Base-by-base conservation (phyloP, 2,888 invertebrate species). In the Macrostomum cliftonense region DNA sequence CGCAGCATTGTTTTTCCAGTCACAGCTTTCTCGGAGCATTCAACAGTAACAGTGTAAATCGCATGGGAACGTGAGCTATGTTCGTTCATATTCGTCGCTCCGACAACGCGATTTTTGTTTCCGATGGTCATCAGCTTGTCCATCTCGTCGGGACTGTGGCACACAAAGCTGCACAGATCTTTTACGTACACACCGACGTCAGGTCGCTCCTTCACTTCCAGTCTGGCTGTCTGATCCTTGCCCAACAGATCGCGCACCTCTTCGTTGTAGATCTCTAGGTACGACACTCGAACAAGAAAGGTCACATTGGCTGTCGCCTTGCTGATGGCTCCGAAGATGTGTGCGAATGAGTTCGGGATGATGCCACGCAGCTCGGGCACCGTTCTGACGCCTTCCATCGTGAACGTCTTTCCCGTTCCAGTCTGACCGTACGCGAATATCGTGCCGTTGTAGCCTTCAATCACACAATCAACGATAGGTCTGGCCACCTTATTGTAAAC, bases 211-310 rank as follows among this genome's bases (percentile, higher is more conserved):
- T 91, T 87, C 1, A 95, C 85, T 70, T 91, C 88, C 13, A 91
- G 73, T 60, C 81, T 80, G n/a, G 65, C 64, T 57, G 79, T 80
- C 37, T 86, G 83, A 69, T 88, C 84, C 68, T 84, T 85, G 7
- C 82, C 82, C 4, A 97, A 74, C 42, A 97, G 75, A 73, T 99
- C 97, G 21, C 93, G 77, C 12, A 50, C 88, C 71, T 97, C 95
- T 71, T 97, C 97, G 70, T 97, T 97, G 72, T 97, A 97, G 54
- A 99, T 95, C 75, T 99, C 95, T 70, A 97, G 75, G 68, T 95
- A 97, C 0, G 95, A 91, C 5, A 93, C 93, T 58, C 93, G 80
- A 7, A 97, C 95, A 46, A 95, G 75, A 72, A 97, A 97, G 61
- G 83, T 84, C 46, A 83, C 82, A 63, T 85, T 81, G 51, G 84